Percentiles rank a stretch among this genome's conserved stretches.
Evolutionary conservation across 1,140 invertebrate genomes (phyloP).

Genomic region (Drosophila insularis): DNA sequence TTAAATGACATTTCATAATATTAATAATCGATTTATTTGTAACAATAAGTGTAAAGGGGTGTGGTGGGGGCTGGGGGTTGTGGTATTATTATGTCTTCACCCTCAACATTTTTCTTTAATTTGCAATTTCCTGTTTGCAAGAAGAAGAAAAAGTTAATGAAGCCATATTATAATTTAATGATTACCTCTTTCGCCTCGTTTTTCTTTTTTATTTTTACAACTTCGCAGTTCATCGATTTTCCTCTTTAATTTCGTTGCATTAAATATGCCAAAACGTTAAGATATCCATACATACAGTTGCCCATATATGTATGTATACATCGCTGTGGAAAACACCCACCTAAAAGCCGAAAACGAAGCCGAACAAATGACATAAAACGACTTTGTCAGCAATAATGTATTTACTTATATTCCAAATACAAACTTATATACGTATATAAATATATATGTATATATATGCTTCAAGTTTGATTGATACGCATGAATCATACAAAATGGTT

Average conservation of each 20-base stretch:
- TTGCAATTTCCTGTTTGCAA: slow-evolving; percentile 16
- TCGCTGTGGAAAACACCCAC: slow-evolving; percentile 21
- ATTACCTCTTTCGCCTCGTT: slow-evolving; percentile 14
- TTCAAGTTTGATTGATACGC: slow-evolving; percentile 70
- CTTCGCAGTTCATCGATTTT: slow-evolving; percentile 58
- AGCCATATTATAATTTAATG: slow-evolving; percentile 28
- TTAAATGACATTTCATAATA: no score
- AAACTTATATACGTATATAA: not conserved
- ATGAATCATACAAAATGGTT: slow-evolving; percentile 56
- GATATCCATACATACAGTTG: slow-evolving; percentile 13
- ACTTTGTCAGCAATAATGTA: slow-evolving; percentile 29
- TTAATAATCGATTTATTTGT: no score
- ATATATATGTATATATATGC: slow-evolving; percentile 8
- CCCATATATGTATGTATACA: not conserved
- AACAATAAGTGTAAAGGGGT: no score
- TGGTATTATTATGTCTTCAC: slow-evolving; percentile 13
- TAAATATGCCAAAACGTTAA: slow-evolving; percentile 47
- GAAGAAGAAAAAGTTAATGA: slow-evolving; percentile 2
- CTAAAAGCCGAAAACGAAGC: slow-evolving; percentile 30
- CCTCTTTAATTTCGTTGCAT: slow-evolving; percentile 44
- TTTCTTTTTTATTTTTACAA: slow-evolving; percentile 27
- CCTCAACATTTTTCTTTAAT: slow-evolving; percentile 11
- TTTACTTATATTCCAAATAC: not conserved
- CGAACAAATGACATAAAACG: slow-evolving; percentile 43
- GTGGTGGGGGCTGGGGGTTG: not conserved